These are phyloP conservation scores for Psilanteris sp. DNA, from an alignment of 1,140 invertebrate species.

Conservation along the genomic window DNA sequence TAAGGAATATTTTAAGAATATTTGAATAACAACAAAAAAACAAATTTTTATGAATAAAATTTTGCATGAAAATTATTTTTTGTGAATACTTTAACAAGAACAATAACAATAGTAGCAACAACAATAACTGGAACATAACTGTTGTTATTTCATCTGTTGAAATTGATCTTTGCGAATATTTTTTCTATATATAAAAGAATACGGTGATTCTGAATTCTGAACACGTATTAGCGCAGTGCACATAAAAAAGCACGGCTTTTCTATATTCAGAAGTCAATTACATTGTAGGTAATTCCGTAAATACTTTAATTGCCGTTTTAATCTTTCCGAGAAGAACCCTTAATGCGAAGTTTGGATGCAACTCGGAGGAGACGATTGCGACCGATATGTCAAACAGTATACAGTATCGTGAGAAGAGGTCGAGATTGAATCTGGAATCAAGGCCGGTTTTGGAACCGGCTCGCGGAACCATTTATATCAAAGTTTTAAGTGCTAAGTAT, in stretches of 20 bases:
- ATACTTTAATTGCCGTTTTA: constrained; percentile 22
- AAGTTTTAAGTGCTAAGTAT: constrained; percentile 39
- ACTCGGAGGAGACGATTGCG: constrained; percentile 33
- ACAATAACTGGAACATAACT: no score
- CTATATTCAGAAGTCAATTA: constrained; percentile 1
- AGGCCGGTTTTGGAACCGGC: constrained; percentile 64
- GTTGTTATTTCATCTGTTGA: no score
- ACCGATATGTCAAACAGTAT: constrained; percentile 59
- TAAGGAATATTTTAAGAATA: no score
- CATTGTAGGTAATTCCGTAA: constrained; percentile 18
- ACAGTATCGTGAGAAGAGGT: constrained; percentile 59
- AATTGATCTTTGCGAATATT: no score
- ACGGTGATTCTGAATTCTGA: no score
- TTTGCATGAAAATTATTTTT: no score
- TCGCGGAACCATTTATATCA: constrained; percentile 46
- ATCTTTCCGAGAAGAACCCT: constrained; percentile 26
- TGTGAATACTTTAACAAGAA: no score
- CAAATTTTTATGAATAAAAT: no score
- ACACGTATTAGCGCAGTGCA: background rate
- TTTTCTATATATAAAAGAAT: no score
- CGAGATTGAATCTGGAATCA: constrained; percentile 62
- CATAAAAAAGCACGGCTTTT: background rate
- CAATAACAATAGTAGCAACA: no score
- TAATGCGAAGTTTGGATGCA: constrained; percentile 54
- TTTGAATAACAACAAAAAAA: no score